Evolutionary conservation across 2,888 invertebrate species (phyloP).

Genomic region (Leucania comma): DNA sequence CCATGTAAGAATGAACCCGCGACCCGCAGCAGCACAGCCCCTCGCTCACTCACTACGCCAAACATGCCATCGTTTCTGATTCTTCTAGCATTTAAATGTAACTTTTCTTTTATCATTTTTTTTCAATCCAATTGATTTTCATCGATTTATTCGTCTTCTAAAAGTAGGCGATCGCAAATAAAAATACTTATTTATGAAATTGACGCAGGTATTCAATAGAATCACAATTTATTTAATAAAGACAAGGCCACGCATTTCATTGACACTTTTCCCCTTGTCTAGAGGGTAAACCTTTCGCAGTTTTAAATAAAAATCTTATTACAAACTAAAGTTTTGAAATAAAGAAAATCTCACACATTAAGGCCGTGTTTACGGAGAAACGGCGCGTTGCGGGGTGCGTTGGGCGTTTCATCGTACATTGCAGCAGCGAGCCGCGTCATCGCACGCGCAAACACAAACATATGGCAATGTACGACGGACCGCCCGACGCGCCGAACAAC

Average conservation of each 20-base stretch:
- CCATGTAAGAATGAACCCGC: no score
- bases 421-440: no score
- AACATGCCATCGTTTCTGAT: no score
- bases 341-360: not conserved
- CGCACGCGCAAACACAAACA: no score
- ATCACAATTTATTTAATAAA: conserved; percentile 5
- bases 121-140: not conserved
- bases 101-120: no score
- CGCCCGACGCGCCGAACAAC: no score
- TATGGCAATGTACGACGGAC: no score
- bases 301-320: conserved; percentile 24
- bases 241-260: conserved; percentile 6
- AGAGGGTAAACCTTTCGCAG: conserved; percentile 26
- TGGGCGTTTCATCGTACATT: no score
- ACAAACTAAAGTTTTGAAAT: conserved; percentile 23
- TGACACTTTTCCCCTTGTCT: conserved; percentile 40
- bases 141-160: not conserved
- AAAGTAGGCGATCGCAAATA: not conserved
- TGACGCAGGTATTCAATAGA: conserved; percentile 19
- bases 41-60: no score
- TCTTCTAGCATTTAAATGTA: not conserved
- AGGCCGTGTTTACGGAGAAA: no score
- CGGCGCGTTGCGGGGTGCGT: no score
- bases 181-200: conserved; percentile 3
- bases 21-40: no score